A percentile compares a stretch with the other conserved stretches of the same genome.
These are phyloP conservation scores for Colius striatus DNA, from an alignment of 2,113 vertebrate species.

Conservation along the genomic window DNA sequence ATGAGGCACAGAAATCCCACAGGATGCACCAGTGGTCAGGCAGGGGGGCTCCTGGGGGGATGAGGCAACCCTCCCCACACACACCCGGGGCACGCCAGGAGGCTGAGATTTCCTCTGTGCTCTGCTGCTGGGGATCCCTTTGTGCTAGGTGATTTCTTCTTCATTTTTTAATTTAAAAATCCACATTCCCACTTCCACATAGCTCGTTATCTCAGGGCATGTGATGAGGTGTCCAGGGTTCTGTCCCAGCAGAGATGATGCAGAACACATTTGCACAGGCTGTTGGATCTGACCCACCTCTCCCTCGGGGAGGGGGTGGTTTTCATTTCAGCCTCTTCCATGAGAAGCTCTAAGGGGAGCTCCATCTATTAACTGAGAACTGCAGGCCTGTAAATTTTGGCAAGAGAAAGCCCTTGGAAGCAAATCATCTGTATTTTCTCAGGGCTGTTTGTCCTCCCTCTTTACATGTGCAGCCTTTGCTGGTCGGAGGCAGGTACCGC, in stretches of 20 bases:
- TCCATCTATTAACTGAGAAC: constrained; percentile 57
- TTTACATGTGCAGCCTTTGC: neutral
- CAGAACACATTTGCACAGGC: constrained; percentile 13
- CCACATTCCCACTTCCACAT: constrained; percentile 52
- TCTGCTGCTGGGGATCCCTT: constrained; percentile 8
- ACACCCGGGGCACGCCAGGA: rapidly evolving
- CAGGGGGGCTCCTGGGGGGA: neutral
- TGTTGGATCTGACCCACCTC: constrained; percentile 19
- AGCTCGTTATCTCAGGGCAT: constrained; percentile 59
- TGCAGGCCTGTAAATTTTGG: constrained; percentile 64
- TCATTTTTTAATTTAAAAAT: constrained; percentile 67
- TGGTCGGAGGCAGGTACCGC: constrained; percentile 32
- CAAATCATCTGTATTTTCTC: constrained; percentile 55
- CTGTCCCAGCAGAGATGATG: constrained; percentile 59
- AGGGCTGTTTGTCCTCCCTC: constrained; percentile 55
- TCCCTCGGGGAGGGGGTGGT: constrained; percentile 46
- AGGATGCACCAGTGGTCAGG: neutral
- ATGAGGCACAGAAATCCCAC: neutral
- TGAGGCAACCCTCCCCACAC: neutral
- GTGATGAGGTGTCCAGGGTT: constrained; percentile 63
- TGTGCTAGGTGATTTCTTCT: constrained; percentile 20
- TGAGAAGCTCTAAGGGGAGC: constrained; percentile 65
- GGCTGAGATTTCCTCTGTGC: neutral
- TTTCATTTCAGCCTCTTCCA: constrained; percentile 69
- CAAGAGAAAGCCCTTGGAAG: constrained; percentile 63